Percentiles rank a stretch among this genome's conserved stretches.
phyloP scores from a whole-genome alignment of 2,113 vertebrate genomes.

The Psittacara wagleri region DNA sequence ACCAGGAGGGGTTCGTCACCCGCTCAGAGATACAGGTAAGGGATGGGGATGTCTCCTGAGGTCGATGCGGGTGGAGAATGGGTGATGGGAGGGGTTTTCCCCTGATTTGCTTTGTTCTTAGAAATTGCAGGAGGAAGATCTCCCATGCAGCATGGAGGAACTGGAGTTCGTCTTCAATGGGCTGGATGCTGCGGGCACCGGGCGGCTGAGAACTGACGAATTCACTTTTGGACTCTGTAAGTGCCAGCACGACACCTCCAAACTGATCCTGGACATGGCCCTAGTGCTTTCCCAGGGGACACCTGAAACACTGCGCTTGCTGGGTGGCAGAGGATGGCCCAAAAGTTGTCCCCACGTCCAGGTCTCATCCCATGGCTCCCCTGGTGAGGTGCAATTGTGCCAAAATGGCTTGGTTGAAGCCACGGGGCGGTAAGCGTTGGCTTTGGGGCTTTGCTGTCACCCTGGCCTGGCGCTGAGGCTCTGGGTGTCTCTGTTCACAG shows the following conservation, averaged over 20 bases:
- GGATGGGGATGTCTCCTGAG: accelerated
- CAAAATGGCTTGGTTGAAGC: accelerated
- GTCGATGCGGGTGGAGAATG: not conserved
- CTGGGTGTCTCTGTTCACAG: not conserved
- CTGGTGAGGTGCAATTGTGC: not conserved
- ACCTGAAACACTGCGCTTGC: not conserved
- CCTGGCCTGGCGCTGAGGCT: not conserved
- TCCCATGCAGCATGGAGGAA: slow-evolving; percentile 57
- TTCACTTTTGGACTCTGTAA: slow-evolving; percentile 71
- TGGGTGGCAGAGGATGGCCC: not conserved
- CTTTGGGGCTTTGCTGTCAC: not conserved
- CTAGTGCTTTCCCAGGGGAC: accelerated
- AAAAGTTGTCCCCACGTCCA: accelerated
- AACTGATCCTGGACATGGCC: accelerated
- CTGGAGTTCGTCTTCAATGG: slow-evolving; percentile 72
- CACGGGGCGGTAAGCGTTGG: accelerated
- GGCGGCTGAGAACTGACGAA: slow-evolving; percentile 58
- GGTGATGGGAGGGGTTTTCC: not conserved
- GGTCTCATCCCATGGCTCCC: not conserved
- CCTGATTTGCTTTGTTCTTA: not conserved
- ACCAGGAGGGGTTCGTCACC: slow-evolving; percentile 53
- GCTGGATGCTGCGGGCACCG: slow-evolving; percentile 57
- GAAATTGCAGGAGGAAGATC: slow-evolving; percentile 46
- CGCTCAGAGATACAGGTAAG: slow-evolving; percentile 70
- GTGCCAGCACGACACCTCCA: not conserved